A percentile compares a stretch with the other conserved stretches of the same genome.
Conservation (phyloP, 2,113 vertebrate species). For the Paramormyrops kingsleyae region DNA sequence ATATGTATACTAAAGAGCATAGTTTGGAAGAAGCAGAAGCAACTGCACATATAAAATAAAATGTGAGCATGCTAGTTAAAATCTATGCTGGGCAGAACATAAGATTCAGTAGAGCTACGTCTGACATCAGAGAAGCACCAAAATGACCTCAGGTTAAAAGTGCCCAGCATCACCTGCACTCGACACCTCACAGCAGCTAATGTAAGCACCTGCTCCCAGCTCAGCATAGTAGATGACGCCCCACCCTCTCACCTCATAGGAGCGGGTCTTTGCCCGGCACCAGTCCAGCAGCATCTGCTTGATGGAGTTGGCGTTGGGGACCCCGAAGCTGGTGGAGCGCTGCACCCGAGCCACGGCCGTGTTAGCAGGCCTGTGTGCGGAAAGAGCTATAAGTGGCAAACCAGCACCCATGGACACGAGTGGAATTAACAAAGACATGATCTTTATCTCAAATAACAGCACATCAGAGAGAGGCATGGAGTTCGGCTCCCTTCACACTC, state of each 20-base stretch:
- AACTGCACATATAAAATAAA: background rate
- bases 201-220: background rate
- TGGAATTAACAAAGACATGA: background rate
- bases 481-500: background rate
- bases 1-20: background rate
- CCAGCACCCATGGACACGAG: background rate
- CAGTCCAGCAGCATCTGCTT: constrained; percentile 99
- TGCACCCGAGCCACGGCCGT: constrained; percentile 69
- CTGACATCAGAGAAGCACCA: background rate
- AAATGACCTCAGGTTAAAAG: background rate
- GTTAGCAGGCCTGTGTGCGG: constrained; percentile 56
- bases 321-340: constrained; percentile 85
- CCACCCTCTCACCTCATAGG: constrained; percentile 73
- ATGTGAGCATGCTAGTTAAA: background rate
- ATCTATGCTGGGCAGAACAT: background rate
- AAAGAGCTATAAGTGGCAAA: constrained; percentile 16
- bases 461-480: background rate
- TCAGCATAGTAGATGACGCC: background rate
- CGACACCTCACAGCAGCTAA: background rate
- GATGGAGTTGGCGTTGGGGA: constrained; percentile 94
- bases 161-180: background rate
- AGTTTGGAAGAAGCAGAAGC: background rate
- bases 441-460: background rate
- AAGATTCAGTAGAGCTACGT: background rate
- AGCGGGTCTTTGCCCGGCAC: constrained; percentile 93